A percentile compares a stretch with the other conserved stretches of the same genome.
phyloP scores from a whole-genome alignment of 64 coral and sea anemone species.

The Stylophora pistillata region DNA sequence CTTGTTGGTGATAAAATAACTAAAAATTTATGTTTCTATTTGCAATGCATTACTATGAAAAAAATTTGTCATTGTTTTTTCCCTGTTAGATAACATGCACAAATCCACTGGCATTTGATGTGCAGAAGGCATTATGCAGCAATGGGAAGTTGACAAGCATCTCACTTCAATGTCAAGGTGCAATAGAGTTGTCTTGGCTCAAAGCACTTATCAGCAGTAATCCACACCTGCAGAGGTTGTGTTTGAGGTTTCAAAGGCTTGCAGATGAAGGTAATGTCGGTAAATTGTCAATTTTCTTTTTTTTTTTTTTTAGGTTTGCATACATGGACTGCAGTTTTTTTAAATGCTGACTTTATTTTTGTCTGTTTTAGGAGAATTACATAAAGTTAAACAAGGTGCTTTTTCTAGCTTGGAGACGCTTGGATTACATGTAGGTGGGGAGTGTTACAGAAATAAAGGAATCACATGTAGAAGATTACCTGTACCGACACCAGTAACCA shows the following conservation, averaged over 20 bases:
- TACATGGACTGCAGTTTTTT: no score
- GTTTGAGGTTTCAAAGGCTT: not conserved
- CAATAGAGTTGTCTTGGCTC: not conserved
- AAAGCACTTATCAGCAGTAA: not conserved
- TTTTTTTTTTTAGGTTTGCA: not conserved
- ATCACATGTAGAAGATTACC: no score
- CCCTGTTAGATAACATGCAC: not conserved
- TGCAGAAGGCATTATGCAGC: not conserved
- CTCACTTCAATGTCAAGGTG: not conserved
- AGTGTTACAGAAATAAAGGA: no score
- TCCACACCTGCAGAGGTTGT: not conserved
- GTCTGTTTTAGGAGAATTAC: not conserved
- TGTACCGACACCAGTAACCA: not conserved
- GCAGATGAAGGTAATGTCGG: not conserved
- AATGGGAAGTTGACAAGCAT: conserved; percentile 7
- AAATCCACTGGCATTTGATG: not conserved
- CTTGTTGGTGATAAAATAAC: no score
- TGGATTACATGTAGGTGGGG: not conserved
- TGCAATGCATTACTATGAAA: no score
- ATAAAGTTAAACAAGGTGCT: not conserved
- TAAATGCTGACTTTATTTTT: not conserved
- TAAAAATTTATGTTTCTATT: no score
- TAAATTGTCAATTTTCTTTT: not conserved
- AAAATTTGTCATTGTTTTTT: not conserved
- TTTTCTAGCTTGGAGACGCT: not conserved